Conservation (phyloP, 2,888 invertebrate species). For the Pandemis corylana region DNA sequence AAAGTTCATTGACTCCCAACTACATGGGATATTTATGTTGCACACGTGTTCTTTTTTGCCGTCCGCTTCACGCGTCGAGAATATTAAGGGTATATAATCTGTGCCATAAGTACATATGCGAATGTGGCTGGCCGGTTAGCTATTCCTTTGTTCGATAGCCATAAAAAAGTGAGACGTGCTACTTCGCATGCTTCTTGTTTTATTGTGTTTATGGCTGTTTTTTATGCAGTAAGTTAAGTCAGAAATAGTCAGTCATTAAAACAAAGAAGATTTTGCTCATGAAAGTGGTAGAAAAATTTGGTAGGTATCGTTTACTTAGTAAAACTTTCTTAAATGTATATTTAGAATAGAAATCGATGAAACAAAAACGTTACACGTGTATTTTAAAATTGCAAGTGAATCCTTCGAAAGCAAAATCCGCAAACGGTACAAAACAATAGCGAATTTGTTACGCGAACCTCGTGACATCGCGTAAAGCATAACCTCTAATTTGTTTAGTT, state of each 20-base stretch:
- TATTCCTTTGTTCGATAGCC: constrained; percentile 27
- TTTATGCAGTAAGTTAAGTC: background rate
- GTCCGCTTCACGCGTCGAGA: constrained; percentile 33
- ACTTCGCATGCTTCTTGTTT: background rate
- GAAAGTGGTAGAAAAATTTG: background rate
- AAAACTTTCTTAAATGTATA: constrained; percentile 27
- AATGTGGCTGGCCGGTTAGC: constrained; percentile 21
- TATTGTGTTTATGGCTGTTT: background rate
- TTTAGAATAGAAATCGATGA: constrained; percentile 29
- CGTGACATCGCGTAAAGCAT: constrained; percentile 44
- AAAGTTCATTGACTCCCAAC: constrained; percentile 35
- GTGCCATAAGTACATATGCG: constrained; percentile 23
- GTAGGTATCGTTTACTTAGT: background rate
- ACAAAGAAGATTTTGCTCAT: background rate
- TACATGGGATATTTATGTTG: constrained; percentile 38
- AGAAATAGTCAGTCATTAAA: background rate
- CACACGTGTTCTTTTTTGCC: constrained; percentile 39
- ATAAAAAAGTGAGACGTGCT: constrained; percentile 11
- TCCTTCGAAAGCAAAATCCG: constrained; percentile 46
- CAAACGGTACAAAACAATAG: constrained; percentile 40
- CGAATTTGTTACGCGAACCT: constrained; percentile 46
- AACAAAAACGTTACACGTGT: constrained; percentile 5
- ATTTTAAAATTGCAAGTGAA: constrained; percentile 40
- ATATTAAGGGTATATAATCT: constrained; percentile 35
- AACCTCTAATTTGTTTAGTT: constrained; percentile 61